Conservation (phyloP, 2,888 invertebrate genomes). For the Drosophila diplacantha region DNA sequence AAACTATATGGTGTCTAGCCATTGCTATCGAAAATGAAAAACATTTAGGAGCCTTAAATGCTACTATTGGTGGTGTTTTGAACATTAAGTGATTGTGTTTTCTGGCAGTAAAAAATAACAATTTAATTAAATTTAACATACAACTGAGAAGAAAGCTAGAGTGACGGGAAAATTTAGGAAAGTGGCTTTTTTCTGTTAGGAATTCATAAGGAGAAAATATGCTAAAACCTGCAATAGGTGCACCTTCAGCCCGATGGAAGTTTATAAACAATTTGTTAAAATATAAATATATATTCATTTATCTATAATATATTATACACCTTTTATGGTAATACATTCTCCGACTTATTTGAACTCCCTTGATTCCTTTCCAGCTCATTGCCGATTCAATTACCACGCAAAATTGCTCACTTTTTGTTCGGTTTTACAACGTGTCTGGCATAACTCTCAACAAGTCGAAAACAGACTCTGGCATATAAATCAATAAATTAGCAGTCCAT, state of each 20-base stretch:
- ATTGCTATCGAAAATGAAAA: background rate
- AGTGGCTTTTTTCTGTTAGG: background rate
- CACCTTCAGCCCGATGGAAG: background rate
- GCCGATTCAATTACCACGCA: constrained; percentile 19
- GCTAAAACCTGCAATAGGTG: background rate
- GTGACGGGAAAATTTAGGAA: background rate
- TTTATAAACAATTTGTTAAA: background rate
- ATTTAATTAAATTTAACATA: background rate
- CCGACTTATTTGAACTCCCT: constrained; percentile 17
- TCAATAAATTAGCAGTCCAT: constrained; percentile 63
- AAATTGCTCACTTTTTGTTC: constrained; percentile 14
- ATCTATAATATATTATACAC: background rate
- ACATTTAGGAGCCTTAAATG: background rate
- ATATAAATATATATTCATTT: background rate
- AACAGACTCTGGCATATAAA: constrained; percentile 34
- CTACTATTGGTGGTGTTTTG: too few relatives aligned
- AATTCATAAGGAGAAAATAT: background rate
- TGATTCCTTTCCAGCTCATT: constrained; percentile 16
- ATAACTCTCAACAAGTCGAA: constrained; percentile 17
- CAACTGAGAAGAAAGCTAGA: too few relatives aligned
- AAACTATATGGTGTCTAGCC: constrained; percentile 4
- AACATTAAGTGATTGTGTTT: background rate
- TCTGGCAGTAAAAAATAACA: background rate
- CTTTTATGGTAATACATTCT: background rate
- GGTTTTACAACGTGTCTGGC: constrained; percentile 32